Base-by-base conservation (phyloP, 2,113 vertebrate species). In the Pao palembangensis region DNA sequence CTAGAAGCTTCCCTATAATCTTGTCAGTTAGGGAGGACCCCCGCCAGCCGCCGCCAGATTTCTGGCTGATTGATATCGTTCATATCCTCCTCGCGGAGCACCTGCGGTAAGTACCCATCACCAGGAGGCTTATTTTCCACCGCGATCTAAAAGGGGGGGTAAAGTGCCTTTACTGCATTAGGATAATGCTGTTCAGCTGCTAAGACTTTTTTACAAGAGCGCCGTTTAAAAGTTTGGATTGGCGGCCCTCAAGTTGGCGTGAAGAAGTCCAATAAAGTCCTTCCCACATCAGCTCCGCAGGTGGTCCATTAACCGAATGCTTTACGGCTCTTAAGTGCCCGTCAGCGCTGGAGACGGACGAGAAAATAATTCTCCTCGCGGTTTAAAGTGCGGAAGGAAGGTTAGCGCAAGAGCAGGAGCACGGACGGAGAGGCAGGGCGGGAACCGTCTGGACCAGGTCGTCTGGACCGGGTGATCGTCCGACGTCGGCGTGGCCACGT, bases 101-200 rank as follows among this genome's bases (percentile, higher is more conserved):
- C 55, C 64, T 48, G 58, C 59, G 43, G 59, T 73, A 76, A 86
- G 74, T 42, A 72, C 77, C 68, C 64, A 61, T 46, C 19, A n/a
- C 61, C 74, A 11, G 15, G 34, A 71, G 71, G 73, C 83, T 64
- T 73, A 69, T 84, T 84, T 82, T 72, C 66, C 76, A 71, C 73
- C 64, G 57, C 48, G 55, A 71, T 81, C 79, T 80, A 85, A 87
- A 86, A 81, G 63, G 47, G 17, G 15, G 5, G 58, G 55, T 80
- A 71, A 83, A 87, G 78, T 82, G 80, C 60, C 79, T 81, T 85
- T 78, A 87, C 83, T 86, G 85, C 82, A 88, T 87, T 86, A 87
- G 76, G 76, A 79, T 84, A 88, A 88, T 87, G 73, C 46, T 3
- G 23, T 73, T 67, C 13, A 51, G 51, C 69, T 8, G 11, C 56